phyloP scores from a whole-genome alignment of 1,140 invertebrate genomes.

The Trichonephila clavata region DNA sequence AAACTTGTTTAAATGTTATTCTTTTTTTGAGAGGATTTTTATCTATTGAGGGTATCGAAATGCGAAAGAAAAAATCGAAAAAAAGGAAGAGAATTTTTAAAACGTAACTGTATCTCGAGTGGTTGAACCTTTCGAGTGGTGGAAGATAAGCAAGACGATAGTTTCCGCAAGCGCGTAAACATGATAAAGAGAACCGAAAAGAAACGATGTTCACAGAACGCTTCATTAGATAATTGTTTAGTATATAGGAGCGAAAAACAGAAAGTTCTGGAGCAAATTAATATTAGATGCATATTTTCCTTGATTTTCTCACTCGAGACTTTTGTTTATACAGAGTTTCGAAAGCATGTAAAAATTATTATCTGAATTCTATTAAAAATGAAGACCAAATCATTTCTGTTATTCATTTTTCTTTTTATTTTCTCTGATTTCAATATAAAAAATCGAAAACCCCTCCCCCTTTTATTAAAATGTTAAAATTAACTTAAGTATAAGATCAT shows the following conservation, averaged over 20 bases:
- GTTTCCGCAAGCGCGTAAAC: constrained; percentile 18
- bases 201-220: not conserved
- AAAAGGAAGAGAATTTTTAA: not conserved
- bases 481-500: too few species aligned
- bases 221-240: not conserved
- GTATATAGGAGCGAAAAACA: too few species aligned
- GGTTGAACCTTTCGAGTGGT: not conserved
- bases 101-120: not conserved
- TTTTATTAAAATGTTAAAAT: too few species aligned
- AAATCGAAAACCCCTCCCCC: too few species aligned
- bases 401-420: too few species aligned
- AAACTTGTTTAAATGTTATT: constrained; percentile 32
- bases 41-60: constrained; percentile 27
- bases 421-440: too few species aligned
- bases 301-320: too few species aligned
- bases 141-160: not conserved
- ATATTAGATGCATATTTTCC: not conserved
- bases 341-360: too few species aligned
- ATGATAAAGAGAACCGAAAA: constrained; percentile 26
- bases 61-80: not conserved
- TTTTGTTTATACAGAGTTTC: too few species aligned
- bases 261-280: not conserved
- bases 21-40: constrained; percentile 9
- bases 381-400: too few species aligned
- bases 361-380: too few species aligned